Conservation (phyloP, 2,888 invertebrate genomes). For the Charanyca ferruginea region DNA sequence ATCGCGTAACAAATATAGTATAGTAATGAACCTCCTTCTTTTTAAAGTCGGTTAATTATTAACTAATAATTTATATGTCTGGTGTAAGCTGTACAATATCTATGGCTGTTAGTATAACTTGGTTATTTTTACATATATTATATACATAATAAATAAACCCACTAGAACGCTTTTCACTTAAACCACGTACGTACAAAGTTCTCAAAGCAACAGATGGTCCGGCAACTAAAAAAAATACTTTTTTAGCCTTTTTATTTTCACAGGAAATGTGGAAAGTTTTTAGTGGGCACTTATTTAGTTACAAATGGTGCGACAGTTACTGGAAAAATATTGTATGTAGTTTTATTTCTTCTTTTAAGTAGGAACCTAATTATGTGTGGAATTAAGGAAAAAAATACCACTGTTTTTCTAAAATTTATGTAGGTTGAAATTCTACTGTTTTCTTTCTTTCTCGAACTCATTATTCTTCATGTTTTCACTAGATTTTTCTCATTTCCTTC, state of each 20-base stretch:
- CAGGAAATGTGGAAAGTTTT: conserved; percentile 45
- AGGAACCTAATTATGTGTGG: not conserved
- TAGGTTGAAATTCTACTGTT: not conserved
- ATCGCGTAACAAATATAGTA: too few species aligned
- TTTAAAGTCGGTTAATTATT: too few species aligned
- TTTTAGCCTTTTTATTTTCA: conserved; percentile 24
- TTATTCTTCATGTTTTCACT: not conserved
- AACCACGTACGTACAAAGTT: conserved; percentile 27
- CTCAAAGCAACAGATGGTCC: conserved; percentile 77
- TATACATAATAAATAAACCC: too few species aligned
- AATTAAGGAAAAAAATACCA: not conserved
- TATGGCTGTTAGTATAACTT: too few species aligned
- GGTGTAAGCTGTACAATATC: too few species aligned
- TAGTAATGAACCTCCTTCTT: too few species aligned
- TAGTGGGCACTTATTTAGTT: conserved; percentile 25
- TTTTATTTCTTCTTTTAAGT: not conserved
- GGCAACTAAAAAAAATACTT: conserved; percentile 64
- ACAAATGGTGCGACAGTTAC: conserved; percentile 4
- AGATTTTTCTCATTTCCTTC: not conserved
- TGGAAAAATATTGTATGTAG: not conserved
- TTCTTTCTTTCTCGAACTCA: not conserved
- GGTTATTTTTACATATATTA: too few species aligned
- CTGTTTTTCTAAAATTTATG: conserved; percentile 10
- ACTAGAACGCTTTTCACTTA: conserved; percentile 31
- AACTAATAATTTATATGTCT: too few species aligned